Conservation (phyloP, 2,113 vertebrate species). For the Salvelinus sp. region DNA sequence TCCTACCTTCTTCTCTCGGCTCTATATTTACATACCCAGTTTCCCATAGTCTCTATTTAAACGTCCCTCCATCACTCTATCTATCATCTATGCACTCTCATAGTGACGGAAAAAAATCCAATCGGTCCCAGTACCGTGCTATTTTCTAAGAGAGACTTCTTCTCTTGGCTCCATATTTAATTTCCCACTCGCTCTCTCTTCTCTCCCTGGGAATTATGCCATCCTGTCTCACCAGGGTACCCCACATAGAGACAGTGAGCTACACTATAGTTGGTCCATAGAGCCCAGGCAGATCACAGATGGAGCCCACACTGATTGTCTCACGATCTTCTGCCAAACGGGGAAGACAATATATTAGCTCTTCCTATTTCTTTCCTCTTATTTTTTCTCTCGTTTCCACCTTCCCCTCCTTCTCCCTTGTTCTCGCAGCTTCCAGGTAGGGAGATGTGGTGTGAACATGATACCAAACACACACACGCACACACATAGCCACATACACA, state of each 20-base stretch:
- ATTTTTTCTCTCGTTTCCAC: no score
- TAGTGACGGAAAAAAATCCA: no score
- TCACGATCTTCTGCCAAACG: neutral
- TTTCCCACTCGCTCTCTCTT: no score
- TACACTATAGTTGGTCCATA: neutral
- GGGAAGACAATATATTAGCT: no score
- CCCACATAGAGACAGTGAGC: neutral
- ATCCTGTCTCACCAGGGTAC: neutral
- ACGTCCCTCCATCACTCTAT: no score
- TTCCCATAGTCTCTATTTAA: neutral
- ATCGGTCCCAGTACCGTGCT: no score
- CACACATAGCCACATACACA: slow-evolving; percentile 19
- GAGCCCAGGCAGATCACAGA: neutral
- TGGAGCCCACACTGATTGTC: neutral
- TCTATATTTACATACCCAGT: neutral
- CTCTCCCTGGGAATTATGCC: neutral
- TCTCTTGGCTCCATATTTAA: no score
- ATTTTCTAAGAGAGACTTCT: no score
- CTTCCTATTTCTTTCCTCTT: no score
- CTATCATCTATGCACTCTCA: no score
- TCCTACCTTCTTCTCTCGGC: neutral
- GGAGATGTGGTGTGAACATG: slow-evolving; percentile 6
- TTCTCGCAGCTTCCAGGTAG: slow-evolving; percentile 7
- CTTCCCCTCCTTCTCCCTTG: neutral
- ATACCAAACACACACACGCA: slow-evolving; percentile 17